Percentiles rank a stretch among this genome's conserved stretches.
These are phyloP conservation scores for Pachyseris speciosa DNA, from an alignment of 64 coral and sea anemone genomes.

Conservation along the genomic window DNA sequence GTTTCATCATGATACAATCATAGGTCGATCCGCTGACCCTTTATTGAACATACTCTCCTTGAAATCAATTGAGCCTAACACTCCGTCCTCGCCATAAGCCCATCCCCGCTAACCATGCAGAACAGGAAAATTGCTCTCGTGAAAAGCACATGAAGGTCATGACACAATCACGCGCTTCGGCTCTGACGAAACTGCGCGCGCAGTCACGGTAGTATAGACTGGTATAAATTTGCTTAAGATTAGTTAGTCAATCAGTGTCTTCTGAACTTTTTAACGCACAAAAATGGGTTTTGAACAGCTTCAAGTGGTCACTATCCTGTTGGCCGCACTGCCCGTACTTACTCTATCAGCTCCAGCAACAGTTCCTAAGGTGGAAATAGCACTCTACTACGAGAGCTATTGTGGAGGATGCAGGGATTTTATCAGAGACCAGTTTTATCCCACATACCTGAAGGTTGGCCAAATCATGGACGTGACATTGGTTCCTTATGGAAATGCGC, in stretches of 20 bases:
- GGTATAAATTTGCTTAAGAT: not conserved
- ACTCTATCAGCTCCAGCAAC: not conserved
- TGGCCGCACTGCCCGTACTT: not conserved
- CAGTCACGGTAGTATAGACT: not conserved
- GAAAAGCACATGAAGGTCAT: not conserved
- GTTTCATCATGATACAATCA: too few relatives aligned
- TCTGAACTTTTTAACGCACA: not conserved
- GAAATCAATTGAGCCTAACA: too few relatives aligned
- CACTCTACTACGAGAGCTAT: slow-evolving; percentile 76
- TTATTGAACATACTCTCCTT: too few relatives aligned
- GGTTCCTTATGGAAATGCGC: slow-evolving; percentile 82
- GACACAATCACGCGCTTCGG: not conserved
- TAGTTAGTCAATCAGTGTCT: not conserved
- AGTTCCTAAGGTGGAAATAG: slow-evolving; percentile 54
- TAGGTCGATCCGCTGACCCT: too few relatives aligned
- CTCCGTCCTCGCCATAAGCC: too few relatives aligned
- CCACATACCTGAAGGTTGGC: slow-evolving; percentile 67
- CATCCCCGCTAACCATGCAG: too few relatives aligned
- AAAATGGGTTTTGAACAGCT: not conserved
- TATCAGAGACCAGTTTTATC: slow-evolving; percentile 58
- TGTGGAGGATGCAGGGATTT: slow-evolving; percentile 72
- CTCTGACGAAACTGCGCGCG: not conserved
- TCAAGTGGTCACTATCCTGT: not conserved
- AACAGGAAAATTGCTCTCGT: not conserved
- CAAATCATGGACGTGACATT: slow-evolving; percentile 76